phyloP scores from a whole-genome alignment of 1,140 invertebrate genomes.

The Bombus polaris region DNA sequence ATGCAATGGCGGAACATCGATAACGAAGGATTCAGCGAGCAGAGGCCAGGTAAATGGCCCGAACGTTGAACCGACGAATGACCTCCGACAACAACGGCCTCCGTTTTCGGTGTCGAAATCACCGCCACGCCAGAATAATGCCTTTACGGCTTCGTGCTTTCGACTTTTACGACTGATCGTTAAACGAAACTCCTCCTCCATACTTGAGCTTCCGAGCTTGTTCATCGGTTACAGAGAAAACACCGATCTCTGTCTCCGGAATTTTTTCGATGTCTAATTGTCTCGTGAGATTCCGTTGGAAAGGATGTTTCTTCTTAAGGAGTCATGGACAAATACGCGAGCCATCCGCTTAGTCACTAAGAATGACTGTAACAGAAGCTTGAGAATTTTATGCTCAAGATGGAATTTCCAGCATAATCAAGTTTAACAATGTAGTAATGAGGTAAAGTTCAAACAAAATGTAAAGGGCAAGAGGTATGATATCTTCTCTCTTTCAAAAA shows the following conservation, averaged over 20 bases:
- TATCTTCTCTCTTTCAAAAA: background rate
- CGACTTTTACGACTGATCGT: conserved; percentile 60
- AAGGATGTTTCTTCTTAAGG: background rate
- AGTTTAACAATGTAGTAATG: too few relatives aligned
- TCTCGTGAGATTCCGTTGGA: background rate
- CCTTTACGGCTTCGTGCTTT: conserved; percentile 29
- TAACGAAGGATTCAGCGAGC: conserved; percentile 60
- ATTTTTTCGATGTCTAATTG: background rate
- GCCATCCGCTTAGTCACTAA: background rate
- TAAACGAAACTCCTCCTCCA: conserved; percentile 36
- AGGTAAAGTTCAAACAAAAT: too few relatives aligned
- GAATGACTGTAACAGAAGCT: too few relatives aligned
- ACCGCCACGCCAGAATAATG: conserved; percentile 39
- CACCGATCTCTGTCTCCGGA: background rate
- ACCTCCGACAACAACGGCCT: conserved; percentile 74
- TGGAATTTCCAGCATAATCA: too few relatives aligned
- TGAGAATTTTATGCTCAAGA: too few relatives aligned
- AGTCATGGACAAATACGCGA: background rate
- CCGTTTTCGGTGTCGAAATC: conserved; percentile 66
- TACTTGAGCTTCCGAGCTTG: conserved; percentile 11
- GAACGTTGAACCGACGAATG: conserved; percentile 73
- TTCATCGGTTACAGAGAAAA: background rate
- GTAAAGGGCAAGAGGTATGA: too few relatives aligned
- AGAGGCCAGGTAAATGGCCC: conserved; percentile 68
- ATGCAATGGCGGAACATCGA: conserved; percentile 46